Base-by-base conservation (phyloP, 2,888 invertebrate species). In the Sarcophaga carnaria region DNA sequence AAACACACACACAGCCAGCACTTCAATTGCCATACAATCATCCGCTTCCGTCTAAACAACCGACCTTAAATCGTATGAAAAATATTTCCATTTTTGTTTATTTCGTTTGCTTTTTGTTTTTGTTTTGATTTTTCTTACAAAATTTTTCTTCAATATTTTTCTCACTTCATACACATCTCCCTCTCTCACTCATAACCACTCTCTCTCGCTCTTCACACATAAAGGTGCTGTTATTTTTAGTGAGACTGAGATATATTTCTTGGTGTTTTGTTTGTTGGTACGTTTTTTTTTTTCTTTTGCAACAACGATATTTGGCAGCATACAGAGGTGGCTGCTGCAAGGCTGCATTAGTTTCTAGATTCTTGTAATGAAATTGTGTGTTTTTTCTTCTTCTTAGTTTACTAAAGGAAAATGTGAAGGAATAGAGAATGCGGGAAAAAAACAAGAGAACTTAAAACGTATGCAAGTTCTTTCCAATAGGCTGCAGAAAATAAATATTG, bases 41-140 rank as follows among this genome's bases (percentile, higher is more conserved):
- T 37, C 82, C 83, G 87, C 84, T 87, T 83, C 87, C 86, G 86
- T 83, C 75, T 64, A 75, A 82, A 22, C 71, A 79, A 66, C 54
- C 49, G 70, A 72, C 74, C 20, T 8, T 22, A 67, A 49, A 59
- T 10, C 77, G 69, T 45, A 74, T 47, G 64, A 45, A 66, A 83
- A 71, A 63, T 66, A 11, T 69, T 37, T 37, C 37, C 37, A 37
- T 37, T 37, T 37, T 37, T 37, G 10, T 37, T 37, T 37, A 37
- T 10, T 37, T 37, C 37, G 37, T 37, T 37, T 37, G 8, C 10
- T 37, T 37, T 37, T 37, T 37, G 37, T 37, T 37, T 37, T 37
- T 37, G 8, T 37, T 37, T 37, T 37, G 37, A 37, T 37, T 37
- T 37, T 37, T 37, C 37, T 27, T 27, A 27, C 27, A 27, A 27